These are phyloP conservation scores for Stylophora pistillata DNA, from an alignment of 64 coral and sea anemone species.

Conservation along the genomic window DNA sequence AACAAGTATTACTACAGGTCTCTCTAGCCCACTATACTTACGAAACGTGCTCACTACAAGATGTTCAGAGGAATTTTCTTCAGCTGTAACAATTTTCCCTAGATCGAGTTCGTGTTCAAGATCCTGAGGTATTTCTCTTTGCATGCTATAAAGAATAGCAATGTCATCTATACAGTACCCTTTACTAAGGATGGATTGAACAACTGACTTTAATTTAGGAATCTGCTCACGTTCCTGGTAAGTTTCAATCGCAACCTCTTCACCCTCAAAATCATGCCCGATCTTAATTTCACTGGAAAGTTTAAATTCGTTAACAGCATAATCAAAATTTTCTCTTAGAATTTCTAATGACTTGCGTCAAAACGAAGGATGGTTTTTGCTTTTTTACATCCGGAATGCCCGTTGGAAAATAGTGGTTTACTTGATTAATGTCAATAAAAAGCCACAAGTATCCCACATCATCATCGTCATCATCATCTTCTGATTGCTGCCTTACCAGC, in stretches of 20 bases:
- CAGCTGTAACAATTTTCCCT: background rate
- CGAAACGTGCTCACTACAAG: conserved; percentile 20
- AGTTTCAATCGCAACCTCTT: background rate
- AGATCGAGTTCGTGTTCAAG: background rate
- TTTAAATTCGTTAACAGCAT: background rate
- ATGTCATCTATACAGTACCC: conserved; percentile 22
- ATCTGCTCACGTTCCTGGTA: background rate
- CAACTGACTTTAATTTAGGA: no score
- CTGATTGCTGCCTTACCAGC: background rate
- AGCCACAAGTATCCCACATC: conserved; percentile 38
- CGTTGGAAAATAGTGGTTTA: background rate
- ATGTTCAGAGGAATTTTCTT: background rate
- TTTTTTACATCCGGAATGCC: background rate
- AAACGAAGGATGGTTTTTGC: background rate
- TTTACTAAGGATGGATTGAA: background rate
- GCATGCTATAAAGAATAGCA: background rate
- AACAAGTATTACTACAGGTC: conserved; percentile 48
- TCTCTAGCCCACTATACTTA: conserved; percentile 47
- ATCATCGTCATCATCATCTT: background rate
- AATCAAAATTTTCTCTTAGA: background rate
- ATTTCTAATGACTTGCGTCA: conserved; percentile 40
- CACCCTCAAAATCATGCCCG: conserved; percentile 41
- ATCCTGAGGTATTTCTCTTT: background rate
- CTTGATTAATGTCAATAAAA: conserved; percentile 37
- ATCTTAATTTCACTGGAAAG: background rate